Conservation (phyloP, 2,113 vertebrate genomes). For the Lynx canadensis region DNA sequence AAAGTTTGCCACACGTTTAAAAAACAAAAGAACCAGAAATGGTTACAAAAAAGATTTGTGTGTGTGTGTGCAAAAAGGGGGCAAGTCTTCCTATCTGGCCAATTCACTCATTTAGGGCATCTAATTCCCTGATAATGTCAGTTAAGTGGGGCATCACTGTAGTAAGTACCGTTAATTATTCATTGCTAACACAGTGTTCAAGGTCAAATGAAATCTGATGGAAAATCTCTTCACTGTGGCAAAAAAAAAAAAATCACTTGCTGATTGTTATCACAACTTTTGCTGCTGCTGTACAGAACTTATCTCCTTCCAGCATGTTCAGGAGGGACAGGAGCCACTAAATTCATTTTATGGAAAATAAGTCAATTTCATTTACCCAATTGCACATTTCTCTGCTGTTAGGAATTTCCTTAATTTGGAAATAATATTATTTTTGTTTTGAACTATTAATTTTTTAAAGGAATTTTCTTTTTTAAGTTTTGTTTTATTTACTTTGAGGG, state of each 20-base stretch:
- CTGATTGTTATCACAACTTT: constrained; percentile 48
- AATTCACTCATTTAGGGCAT: constrained; percentile 55
- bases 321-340: not conserved
- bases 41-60: not conserved
- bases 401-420: not conserved
- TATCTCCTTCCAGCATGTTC: not conserved
- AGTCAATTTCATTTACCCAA: constrained; percentile 6
- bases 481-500: no score
- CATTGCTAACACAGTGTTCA: constrained; percentile 62
- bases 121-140: constrained; percentile 72
- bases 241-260: constrained; percentile 66
- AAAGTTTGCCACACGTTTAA: not conserved
- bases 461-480: no score
- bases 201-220: constrained; percentile 74
- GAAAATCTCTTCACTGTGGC: constrained; percentile 71
- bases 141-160: constrained; percentile 66
- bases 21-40: constrained; percentile 48
- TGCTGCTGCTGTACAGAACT: not conserved
- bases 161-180: constrained; percentile 78
- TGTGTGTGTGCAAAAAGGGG: not conserved
- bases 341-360: constrained; percentile 27
- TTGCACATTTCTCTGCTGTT: constrained; percentile 26
- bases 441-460: not conserved
- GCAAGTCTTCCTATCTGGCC: constrained; percentile 35
- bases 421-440: not conserved